Conservation (phyloP, 2,113 vertebrate species). For the Sciurus niger region DNA sequence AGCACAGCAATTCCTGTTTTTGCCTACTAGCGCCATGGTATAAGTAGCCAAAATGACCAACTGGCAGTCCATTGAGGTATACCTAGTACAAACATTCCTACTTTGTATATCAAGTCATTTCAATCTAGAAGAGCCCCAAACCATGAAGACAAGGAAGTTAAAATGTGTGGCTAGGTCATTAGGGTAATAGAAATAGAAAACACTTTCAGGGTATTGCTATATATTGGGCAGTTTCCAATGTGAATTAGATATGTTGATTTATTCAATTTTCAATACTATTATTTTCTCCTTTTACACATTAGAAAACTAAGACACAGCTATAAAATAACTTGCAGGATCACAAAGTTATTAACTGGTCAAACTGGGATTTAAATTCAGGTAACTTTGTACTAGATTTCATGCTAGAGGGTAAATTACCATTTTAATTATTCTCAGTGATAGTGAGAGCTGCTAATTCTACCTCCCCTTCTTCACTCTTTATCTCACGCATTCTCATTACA, state of each 20-base stretch:
- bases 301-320: background rate
- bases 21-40: background rate
- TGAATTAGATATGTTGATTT: background rate
- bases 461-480: background rate
- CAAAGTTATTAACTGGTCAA: background rate
- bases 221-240: background rate
- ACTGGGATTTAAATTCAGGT: background rate
- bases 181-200: background rate
- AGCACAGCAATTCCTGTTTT: background rate
- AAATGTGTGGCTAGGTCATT: background rate
- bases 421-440: background rate
- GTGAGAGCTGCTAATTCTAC: background rate
- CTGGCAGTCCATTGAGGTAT: background rate
- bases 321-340: background rate
- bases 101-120: background rate
- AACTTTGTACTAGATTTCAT: background rate
- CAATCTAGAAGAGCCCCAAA: background rate
- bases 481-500: background rate
- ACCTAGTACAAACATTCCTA: background rate
- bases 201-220: background rate
- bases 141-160: background rate
- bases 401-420: background rate
- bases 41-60: background rate
- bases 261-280: background rate
- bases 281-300: background rate